These are phyloP conservation scores for Ceuthmochares aereus DNA, from an alignment of 2,113 vertebrate genomes.

Conservation along the genomic window DNA sequence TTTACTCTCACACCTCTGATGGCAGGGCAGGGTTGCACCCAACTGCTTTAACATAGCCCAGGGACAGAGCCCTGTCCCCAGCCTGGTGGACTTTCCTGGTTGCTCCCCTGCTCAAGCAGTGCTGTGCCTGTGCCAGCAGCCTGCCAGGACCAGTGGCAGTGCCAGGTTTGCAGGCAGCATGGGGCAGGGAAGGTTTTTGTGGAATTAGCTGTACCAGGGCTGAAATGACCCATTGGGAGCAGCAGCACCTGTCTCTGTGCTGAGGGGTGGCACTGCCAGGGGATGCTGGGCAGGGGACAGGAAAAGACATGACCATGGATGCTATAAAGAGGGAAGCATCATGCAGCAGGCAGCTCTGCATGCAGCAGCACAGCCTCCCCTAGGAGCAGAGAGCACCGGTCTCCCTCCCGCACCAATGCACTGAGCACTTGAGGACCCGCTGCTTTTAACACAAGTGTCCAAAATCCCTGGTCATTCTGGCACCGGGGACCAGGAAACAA, in stretches of 20 bases:
- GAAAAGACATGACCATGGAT: neutral
- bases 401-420: rapidly evolving
- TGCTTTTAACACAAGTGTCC: neutral
- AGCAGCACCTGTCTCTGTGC: neutral
- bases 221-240: rapidly evolving
- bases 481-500: rapidly evolving
- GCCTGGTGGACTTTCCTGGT: neutral
- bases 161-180: neutral
- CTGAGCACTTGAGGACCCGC: neutral
- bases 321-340: neutral
- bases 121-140: neutral
- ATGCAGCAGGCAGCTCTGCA: neutral
- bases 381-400: neutral
- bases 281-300: neutral
- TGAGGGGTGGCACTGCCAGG: neutral
- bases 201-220: neutral
- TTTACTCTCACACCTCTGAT: neutral
- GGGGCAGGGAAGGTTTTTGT: neutral
- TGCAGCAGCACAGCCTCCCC: rapidly evolving
- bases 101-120: too few relatives aligned
- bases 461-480: rapidly evolving
- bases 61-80: neutral
- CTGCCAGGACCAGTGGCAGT: rapidly evolving
- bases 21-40: rapidly evolving
- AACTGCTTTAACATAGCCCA: neutral